A percentile compares a stretch with the other conserved stretches of the same genome.
Evolutionary conservation across 2,797 vertebrate species (phyloP).

Genomic region (Salarias fasciatus): DNA sequence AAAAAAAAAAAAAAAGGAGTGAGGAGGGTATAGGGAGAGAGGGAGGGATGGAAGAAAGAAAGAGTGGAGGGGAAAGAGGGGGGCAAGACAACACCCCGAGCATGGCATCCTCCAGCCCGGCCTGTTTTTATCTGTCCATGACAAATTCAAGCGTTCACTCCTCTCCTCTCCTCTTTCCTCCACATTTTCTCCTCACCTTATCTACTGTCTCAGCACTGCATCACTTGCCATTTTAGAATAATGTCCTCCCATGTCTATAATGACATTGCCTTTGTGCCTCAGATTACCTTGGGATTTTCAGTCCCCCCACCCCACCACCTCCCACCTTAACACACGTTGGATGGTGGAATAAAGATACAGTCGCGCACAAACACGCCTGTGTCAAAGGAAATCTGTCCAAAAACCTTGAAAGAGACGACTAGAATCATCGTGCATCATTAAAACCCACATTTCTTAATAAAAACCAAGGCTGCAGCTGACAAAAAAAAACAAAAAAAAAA

Average conservation of each 20-base stretch:
- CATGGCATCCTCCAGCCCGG: constrained; percentile 75
- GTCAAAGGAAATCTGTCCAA: constrained; percentile 65
- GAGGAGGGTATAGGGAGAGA: constrained; percentile 55
- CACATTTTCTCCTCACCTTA: constrained; percentile 84
- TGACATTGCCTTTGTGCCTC: constrained; percentile 83
- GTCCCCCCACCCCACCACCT: constrained; percentile 3
- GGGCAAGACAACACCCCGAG: constrained; percentile 65
- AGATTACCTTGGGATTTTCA: constrained; percentile 84
- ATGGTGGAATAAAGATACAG: constrained; percentile 61
- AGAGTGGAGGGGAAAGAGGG: constrained; percentile 23
- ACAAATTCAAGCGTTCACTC: constrained; percentile 84
- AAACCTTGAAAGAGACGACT: constrained; percentile 56
- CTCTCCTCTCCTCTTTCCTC: constrained; percentile 74
- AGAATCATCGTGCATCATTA: constrained; percentile 40
- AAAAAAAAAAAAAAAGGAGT: constrained; percentile 71
- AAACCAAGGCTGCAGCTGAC: neutral
- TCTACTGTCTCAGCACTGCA: constrained; percentile 84
- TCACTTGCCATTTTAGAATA: constrained; percentile 86
- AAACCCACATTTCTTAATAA: constrained; percentile 5
- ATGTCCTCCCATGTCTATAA: constrained; percentile 85
- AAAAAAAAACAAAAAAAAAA: neutral
- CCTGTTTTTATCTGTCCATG: constrained; percentile 84
- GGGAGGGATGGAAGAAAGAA: constrained; percentile 53
- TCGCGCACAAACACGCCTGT: constrained; percentile 46
- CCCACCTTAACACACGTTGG: constrained; percentile 44